A percentile compares a stretch with the other conserved stretches of the same genome.
These are phyloP conservation scores for Liasis olivaceus DNA, from an alignment of 2,797 vertebrate species.

Conservation along the genomic window DNA sequence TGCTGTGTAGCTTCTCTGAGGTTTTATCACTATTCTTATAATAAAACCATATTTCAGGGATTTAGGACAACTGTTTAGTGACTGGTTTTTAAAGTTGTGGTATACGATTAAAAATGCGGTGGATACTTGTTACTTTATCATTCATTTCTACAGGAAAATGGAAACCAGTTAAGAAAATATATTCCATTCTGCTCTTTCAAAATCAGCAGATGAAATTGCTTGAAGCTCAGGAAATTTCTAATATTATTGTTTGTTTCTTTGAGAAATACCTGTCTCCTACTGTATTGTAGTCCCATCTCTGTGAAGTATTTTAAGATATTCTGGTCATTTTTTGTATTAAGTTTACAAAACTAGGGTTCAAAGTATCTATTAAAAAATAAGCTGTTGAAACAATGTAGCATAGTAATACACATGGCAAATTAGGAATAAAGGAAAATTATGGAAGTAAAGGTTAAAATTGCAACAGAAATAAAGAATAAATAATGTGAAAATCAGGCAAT, in stretches of 20 bases:
- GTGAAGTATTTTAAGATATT: background rate
- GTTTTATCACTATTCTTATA: constrained; percentile 68
- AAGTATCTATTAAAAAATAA: background rate
- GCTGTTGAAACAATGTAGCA: background rate
- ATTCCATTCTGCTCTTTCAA: background rate
- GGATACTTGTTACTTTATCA: constrained; percentile 29
- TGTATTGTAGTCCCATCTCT: background rate
- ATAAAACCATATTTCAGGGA: constrained; percentile 69
- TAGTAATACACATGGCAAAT: background rate
- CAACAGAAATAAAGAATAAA: background rate
- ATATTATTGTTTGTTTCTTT: background rate
- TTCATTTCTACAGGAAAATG: background rate
- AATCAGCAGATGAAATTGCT: background rate
- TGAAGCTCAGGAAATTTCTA: background rate
- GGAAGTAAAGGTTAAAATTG: background rate
- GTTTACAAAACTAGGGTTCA: background rate
- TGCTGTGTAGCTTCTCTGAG: constrained; percentile 59
- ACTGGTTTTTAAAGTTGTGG: constrained; percentile 43
- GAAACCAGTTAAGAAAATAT: background rate
- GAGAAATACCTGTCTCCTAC: background rate
- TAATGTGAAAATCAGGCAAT: background rate
- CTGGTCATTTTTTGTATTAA: background rate
- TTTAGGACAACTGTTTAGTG: constrained; percentile 51
- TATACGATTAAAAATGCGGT: constrained; percentile 57
- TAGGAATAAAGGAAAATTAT: background rate